Conservation (phyloP, 2,888 invertebrate genomes). For the Chaetoderma sp. region DNA sequence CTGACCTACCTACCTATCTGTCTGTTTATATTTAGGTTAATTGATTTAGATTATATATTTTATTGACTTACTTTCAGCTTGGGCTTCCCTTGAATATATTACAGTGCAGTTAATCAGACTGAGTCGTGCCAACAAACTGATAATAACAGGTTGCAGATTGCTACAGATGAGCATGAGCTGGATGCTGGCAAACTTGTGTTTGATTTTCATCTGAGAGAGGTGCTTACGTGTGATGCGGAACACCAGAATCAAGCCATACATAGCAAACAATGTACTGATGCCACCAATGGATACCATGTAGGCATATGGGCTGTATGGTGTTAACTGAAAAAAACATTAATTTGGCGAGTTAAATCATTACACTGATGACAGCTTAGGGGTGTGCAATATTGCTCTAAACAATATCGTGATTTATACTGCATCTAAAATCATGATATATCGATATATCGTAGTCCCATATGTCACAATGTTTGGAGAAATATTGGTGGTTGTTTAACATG, state of each 20-base stretch:
- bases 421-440: too few species aligned
- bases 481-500: too few species aligned
- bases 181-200: slow-evolving; percentile 31
- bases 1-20: too few species aligned
- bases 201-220: slow-evolving; percentile 20
- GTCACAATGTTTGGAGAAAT: too few species aligned
- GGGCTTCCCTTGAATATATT: neutral
- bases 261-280: slow-evolving; percentile 24
- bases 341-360: too few species aligned
- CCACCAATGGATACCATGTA: slow-evolving; percentile 21
- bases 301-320: slow-evolving; percentile 9
- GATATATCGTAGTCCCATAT: too few species aligned
- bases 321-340: slow-evolving; percentile 1
- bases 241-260: slow-evolving; percentile 31
- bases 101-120: neutral
- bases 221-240: slow-evolving; percentile 14
- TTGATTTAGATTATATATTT: neutral
- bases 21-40: too few species aligned
- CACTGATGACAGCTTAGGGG: too few species aligned
- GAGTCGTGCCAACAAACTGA: slow-evolving; percentile 6
- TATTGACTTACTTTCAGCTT: slow-evolving; percentile 3
- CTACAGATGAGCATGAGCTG: slow-evolving; percentile 20
- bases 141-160: slow-evolving; percentile 26
- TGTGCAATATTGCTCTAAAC: too few species aligned
- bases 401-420: too few species aligned